Conservation (phyloP, 1,140 invertebrate genomes). For the Hormaphis cornu region DNA sequence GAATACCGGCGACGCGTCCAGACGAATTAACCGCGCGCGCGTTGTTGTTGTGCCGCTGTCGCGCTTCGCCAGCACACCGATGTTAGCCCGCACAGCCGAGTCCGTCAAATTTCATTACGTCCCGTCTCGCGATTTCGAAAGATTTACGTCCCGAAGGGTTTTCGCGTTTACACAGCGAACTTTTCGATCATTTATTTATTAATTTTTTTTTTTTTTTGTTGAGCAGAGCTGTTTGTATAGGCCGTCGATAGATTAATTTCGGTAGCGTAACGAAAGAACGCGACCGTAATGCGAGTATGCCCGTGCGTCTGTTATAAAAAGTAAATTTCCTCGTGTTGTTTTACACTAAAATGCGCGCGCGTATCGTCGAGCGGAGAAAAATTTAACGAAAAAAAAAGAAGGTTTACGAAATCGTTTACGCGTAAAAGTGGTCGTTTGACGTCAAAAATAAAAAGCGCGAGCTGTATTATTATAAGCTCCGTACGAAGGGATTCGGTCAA, state of each 20-base stretch:
- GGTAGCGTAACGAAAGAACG: no score
- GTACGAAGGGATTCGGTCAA: neutral
- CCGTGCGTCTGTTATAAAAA: no score
- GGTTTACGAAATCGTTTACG: neutral
- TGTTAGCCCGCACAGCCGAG: neutral
- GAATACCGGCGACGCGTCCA: conserved; percentile 12
- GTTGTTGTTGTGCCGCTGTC: no score
- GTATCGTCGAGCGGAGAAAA: no score
- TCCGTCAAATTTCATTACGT: conserved; percentile 21
- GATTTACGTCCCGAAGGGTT: neutral
- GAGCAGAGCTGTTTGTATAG: no score
- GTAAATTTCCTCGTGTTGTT: neutral
- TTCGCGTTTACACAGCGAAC: neutral
- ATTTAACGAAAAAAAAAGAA: neutral
- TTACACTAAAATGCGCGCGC: no score
- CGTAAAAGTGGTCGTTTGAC: neutral
- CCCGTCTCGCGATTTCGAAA: neutral
- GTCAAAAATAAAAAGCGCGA: no score
- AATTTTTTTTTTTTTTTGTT: neutral
- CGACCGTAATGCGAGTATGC: no score
- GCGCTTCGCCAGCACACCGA: no score
- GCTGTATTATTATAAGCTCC: neutral
- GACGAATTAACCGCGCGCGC: conserved; percentile 28
- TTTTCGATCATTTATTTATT: neutral
- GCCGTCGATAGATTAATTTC: no score